Base-by-base conservation (phyloP, 2,113 vertebrate genomes). In the Poicephalus meyeri region DNA sequence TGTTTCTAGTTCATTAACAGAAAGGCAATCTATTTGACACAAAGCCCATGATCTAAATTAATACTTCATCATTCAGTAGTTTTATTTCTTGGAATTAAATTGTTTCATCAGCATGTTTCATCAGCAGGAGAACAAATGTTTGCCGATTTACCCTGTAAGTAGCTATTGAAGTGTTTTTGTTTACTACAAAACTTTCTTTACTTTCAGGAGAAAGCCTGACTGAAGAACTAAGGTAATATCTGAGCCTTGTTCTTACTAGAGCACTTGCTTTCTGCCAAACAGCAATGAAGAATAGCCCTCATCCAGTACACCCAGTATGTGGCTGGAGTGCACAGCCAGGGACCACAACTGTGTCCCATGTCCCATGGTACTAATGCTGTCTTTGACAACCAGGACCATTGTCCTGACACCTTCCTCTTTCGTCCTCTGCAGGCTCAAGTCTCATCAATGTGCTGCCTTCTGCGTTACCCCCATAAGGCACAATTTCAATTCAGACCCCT, bases 51-150 rank as follows among this genome's bases (percentile, higher is more conserved):
- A 60, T 74, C 31, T 88, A 93, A 96, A 91, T 90, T 93, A 92
- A 61, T 88, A 76, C 76, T 82, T 81, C 80, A 92, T 69, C 39
- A 84, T 79, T 72, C 65, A 86, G 61, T 64, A 88, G 47, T 95
- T 96, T 92, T 92, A 80, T 91, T 92, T 91, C 90, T 86, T 84
- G 44, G 37, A 83, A 95, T 90, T 81, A 91, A 88, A 94, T 87
- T 91, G 66, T 92, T 91, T 96, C 92, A 33, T 89, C 61, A 71
- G 13, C 29, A 44, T 12, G 0, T 92, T 90, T 69, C 55, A 79
- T 28, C 69, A 88, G 6, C 60, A 78, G 49, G 17, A 77, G 72
- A 86, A 74, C 21, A 95, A 88, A 77, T 80, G 66, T 88, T 73
- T 66, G 21, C 31, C 60, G 42, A 83, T 94, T 77, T 80, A 78